Evolutionary conservation across 2,797 vertebrate genomes (phyloP).

Genomic region (Halcyon chelicuti): DNA sequence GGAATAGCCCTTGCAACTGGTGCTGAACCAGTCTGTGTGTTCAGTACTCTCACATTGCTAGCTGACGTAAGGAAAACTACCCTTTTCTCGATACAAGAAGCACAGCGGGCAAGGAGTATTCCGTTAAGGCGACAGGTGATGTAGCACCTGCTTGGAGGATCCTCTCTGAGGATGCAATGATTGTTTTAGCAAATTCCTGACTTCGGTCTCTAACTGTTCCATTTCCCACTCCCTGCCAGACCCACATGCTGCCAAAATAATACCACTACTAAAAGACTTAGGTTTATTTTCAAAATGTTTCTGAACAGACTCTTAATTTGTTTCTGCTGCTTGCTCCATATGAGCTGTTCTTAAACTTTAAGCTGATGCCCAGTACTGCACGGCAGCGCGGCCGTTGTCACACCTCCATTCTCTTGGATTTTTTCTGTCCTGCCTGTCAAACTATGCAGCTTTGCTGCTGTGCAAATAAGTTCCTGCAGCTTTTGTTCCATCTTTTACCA

Average conservation of each 20-base stretch:
- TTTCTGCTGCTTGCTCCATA: neutral
- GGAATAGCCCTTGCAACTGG: neutral
- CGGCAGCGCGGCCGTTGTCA: rapidly evolving
- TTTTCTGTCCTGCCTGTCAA: neutral
- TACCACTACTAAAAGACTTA: neutral
- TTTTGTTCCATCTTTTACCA: neutral
- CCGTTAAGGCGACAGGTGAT: neutral
- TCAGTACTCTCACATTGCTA: rapidly evolving
- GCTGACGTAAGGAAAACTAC: rapidly evolving
- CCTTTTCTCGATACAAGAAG: neutral
- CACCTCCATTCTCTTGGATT: neutral
- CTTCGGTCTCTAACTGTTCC: neutral
- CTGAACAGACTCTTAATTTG: neutral
- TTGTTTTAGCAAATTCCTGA: neutral
- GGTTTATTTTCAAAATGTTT: neutral
- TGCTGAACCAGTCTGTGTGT: neutral
- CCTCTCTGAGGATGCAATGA: neutral
- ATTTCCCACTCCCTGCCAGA: neutral
- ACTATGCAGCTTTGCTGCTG: neutral
- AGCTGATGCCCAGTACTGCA: rapidly evolving
- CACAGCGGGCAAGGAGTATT: rapidly evolving
- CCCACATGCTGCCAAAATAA: neutral
- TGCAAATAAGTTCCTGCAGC: neutral
- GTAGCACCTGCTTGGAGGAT: neutral
- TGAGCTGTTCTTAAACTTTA: neutral